Conservation (phyloP, 2,113 vertebrate genomes). For the Periophthalmodon schlosseri region DNA sequence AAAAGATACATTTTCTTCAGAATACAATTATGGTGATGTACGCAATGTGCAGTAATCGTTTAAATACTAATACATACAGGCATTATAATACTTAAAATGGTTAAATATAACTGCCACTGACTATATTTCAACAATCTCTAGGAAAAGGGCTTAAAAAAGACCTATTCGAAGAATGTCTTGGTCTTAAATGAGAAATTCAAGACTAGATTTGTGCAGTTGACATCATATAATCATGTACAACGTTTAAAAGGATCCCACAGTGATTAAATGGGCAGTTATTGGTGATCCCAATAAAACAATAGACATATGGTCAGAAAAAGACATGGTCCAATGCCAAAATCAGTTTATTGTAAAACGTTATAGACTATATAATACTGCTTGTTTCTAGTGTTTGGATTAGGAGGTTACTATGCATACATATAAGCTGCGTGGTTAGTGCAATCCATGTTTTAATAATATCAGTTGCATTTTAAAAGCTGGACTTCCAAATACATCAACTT, state of each 20-base stretch:
- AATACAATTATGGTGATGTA: background rate
- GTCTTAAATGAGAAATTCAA: background rate
- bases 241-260: too few species aligned
- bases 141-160: background rate
- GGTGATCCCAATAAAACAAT: background rate
- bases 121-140: background rate
- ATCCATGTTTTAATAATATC: too few species aligned
- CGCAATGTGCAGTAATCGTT: background rate
- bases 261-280: background rate
- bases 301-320: background rate
- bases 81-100: background rate
- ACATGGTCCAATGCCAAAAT: background rate
- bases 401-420: too few species aligned
- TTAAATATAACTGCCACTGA: background rate
- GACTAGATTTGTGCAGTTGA: too few species aligned
- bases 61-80: background rate
- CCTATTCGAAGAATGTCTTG: background rate
- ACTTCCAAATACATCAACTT: too few species aligned
- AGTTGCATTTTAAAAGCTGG: too few species aligned
- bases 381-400: too few species aligned
- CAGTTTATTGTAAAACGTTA: background rate
- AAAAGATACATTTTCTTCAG: slow-evolving; percentile 1
- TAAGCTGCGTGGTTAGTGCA: background rate
- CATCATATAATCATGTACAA: too few species aligned
- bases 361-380: background rate